These are phyloP conservation scores for Leucophenga varia DNA, from an alignment of 1,140 invertebrate species.

Conservation along the genomic window DNA sequence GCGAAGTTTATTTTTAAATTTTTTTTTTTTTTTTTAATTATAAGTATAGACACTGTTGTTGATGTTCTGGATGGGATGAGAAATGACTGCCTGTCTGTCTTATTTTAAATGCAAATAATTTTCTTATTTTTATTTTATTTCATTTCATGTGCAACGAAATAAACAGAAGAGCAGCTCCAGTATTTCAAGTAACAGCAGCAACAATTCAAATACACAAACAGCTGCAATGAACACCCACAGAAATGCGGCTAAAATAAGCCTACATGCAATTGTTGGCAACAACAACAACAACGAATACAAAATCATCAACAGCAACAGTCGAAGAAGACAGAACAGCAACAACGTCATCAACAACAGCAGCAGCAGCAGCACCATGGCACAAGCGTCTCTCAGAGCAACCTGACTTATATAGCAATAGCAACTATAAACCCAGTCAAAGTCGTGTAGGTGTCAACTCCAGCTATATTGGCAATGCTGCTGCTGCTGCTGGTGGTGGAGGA, in stretches of 20 bases:
- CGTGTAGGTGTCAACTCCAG: conserved; percentile 31
- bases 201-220: conserved; percentile 42
- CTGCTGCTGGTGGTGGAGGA: conserved; percentile 16
- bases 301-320: conserved; percentile 22
- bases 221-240: conserved; percentile 46
- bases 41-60: conserved; percentile 7
- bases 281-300: conserved; percentile 11
- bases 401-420: conserved; percentile 46
- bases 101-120: background rate
- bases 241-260: conserved; percentile 50
- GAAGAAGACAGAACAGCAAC: too few species aligned
- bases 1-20: too few species aligned
- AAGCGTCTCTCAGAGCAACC: conserved; percentile 35
- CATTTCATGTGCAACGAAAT: conserved; percentile 10
- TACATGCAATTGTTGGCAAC: conserved; percentile 55
- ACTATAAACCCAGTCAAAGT: conserved; percentile 14
- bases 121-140: conserved; percentile 5
- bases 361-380: conserved; percentile 34
- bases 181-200: conserved; percentile 51
- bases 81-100: background rate
- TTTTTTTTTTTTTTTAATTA: conserved; percentile 8
- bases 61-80: too few species aligned
- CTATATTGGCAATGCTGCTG: conserved; percentile 13
- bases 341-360: conserved; percentile 16
- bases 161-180: conserved; percentile 55